Percentiles rank a stretch among this genome's conserved stretches.
These are phyloP conservation scores for Hyposoter didymator DNA, from an alignment of 2,888 invertebrate species.

Conservation along the genomic window DNA sequence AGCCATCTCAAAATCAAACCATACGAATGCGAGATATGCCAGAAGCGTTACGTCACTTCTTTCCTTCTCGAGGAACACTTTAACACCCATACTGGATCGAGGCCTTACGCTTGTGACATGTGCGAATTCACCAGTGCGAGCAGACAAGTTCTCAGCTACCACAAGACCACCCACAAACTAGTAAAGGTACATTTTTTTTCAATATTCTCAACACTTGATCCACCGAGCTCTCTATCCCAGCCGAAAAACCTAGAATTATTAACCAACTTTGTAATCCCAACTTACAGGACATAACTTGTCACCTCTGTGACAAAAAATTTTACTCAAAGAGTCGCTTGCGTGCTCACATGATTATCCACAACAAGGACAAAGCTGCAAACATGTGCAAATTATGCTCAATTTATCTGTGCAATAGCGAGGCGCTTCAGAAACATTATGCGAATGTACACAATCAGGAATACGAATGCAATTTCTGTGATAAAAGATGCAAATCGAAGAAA, in stretches of 20 bases:
- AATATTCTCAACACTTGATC: not conserved
- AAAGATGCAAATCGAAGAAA: slow-evolving; percentile 75
- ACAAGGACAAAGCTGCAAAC: slow-evolving; percentile 73
- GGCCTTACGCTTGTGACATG: slow-evolving; percentile 74
- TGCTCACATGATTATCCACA: slow-evolving; percentile 77
- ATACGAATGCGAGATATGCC: slow-evolving; percentile 75
- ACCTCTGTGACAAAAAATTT: slow-evolving; percentile 76
- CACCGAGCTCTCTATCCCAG: not conserved
- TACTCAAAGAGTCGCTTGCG: slow-evolving; percentile 77
- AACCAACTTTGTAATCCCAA: not conserved
- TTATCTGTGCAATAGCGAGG: slow-evolving; percentile 74
- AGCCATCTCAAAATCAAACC: slow-evolving; percentile 80
- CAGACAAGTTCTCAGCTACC: slow-evolving; percentile 77
- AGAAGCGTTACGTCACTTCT: slow-evolving; percentile 75
- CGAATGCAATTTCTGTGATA: slow-evolving; percentile 75
- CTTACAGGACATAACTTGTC: slow-evolving; percentile 76
- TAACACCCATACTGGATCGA: slow-evolving; percentile 77
- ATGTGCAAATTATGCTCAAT: slow-evolving; percentile 78
- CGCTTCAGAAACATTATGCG: slow-evolving; percentile 73
- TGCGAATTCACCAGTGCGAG: slow-evolving; percentile 77
- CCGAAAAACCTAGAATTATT: not conserved
- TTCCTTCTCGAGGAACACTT: slow-evolving; percentile 78
- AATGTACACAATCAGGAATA: slow-evolving; percentile 77
- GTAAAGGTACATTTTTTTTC: slow-evolving; percentile 72
- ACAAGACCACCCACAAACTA: slow-evolving; percentile 75